phyloP scores from a whole-genome alignment of 1,140 invertebrate genomes.

The Plodia interpunctella region DNA sequence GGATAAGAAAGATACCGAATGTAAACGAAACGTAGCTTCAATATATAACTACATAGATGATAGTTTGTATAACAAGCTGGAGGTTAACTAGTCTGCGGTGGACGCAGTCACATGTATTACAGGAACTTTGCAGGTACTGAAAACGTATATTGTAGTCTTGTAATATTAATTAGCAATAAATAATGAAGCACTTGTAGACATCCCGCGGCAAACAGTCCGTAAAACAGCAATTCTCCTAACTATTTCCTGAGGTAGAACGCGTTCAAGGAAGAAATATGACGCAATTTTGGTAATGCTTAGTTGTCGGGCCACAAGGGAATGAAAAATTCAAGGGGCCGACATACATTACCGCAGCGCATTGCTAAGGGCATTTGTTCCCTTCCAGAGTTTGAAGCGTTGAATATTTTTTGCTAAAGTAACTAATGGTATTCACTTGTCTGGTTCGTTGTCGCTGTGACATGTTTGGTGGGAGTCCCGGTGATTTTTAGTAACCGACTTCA shows the following conservation, averaged over 20 bases:
- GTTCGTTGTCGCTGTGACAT: background rate
- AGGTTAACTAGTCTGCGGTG: no score
- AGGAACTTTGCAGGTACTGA: no score
- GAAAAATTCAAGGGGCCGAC: conserved; percentile 73
- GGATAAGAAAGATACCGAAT: no score
- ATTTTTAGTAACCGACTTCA: background rate
- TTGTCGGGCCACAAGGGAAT: conserved; percentile 73
- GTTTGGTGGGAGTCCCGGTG: background rate
- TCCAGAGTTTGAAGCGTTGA: conserved; percentile 39
- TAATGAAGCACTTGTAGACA: background rate
- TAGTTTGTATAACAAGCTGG: no score
- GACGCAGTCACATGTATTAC: no score
- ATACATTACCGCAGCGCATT: conserved; percentile 66
- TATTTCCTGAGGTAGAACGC: conserved; percentile 61
- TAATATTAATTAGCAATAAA: background rate
- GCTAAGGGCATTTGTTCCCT: conserved; percentile 65
- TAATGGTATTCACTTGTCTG: conserved; percentile 32
- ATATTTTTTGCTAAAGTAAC: conserved; percentile 50
- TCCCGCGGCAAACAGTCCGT: conserved; percentile 20
- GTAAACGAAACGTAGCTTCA: no score
- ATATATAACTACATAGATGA: no score
- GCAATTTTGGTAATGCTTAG: conserved; percentile 75
- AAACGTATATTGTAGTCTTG: no score
- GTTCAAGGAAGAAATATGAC: conserved; percentile 73
- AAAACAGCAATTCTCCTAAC: conserved; percentile 60